Conservation (phyloP, 2,797 vertebrate species). For the Lepilemur ruficaudatus region DNA sequence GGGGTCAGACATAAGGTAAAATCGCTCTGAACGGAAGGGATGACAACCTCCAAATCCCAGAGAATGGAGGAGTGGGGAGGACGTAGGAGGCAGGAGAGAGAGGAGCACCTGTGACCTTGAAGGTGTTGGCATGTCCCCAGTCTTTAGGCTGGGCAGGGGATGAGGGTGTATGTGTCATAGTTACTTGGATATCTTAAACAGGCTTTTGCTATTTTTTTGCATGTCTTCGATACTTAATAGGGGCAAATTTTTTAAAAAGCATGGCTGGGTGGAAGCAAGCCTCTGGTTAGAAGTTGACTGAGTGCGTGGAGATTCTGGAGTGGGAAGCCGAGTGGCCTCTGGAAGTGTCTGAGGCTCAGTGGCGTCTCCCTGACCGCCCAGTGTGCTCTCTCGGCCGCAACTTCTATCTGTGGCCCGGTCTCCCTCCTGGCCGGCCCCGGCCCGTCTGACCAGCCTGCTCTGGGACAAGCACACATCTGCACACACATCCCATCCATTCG, state of each 20-base stretch:
- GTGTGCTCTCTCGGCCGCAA: background rate
- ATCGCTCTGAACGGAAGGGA: accelerated
- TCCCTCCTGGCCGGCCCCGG: background rate
- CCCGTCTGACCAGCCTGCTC: constrained; percentile 68
- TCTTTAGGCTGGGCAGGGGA: background rate
- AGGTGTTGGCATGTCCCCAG: background rate
- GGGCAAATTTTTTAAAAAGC: background rate
- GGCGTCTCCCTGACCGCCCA: background rate
- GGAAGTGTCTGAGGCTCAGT: background rate
- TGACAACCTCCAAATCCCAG: background rate
- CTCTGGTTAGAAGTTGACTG: background rate
- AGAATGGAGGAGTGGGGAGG: background rate
- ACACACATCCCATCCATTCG: constrained; percentile 80
- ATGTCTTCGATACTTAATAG: background rate
- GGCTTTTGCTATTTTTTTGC: background rate
- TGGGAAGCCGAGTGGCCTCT: background rate
- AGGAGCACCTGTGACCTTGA: accelerated
- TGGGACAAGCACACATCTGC: constrained; percentile 81
- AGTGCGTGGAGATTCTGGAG: background rate
- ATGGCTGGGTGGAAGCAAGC: background rate
- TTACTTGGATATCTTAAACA: background rate
- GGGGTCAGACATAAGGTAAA: background rate
- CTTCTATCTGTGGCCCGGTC: background rate
- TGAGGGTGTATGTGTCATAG: accelerated
- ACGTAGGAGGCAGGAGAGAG: accelerated